Conservation (phyloP, 2,797 vertebrate genomes). For the Chanos chanos region DNA sequence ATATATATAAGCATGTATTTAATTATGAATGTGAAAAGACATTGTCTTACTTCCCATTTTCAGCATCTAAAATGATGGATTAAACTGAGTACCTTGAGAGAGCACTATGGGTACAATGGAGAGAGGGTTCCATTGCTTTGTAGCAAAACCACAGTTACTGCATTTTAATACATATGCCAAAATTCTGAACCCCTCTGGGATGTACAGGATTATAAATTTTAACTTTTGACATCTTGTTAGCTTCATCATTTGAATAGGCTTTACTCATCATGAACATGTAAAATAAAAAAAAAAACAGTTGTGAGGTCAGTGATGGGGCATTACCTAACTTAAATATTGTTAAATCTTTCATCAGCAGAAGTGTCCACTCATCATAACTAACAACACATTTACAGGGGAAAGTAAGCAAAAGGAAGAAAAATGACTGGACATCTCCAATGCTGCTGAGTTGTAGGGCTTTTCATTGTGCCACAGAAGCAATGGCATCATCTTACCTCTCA, state of each 20-base stretch:
- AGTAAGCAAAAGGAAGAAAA: conserved; percentile 43
- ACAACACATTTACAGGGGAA: conserved; percentile 31
- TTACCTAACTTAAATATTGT: conserved; percentile 15
- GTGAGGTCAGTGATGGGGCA: conserved; percentile 46
- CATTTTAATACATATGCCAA: conserved; percentile 4
- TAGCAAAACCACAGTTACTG: too few species aligned
- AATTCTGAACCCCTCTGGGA: conserved; percentile 2
- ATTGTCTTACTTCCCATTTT: too few species aligned
- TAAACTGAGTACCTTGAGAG: too few species aligned
- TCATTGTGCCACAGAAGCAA: conserved; percentile 47
- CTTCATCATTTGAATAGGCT: conserved; percentile 38
- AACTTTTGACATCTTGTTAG: conserved; percentile 8
- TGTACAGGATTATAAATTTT: not conserved
- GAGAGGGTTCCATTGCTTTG: too few species aligned
- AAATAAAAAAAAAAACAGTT: conserved; percentile 42
- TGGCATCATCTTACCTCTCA: conserved; percentile 65
- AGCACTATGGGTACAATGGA: too few species aligned
- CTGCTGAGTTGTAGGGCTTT: conserved; percentile 65
- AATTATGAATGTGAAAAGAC: too few species aligned
- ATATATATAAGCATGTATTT: too few species aligned
- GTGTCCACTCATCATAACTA: conserved; percentile 46
- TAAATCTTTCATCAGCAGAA: conserved; percentile 9
- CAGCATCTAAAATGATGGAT: too few species aligned
- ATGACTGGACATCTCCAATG: conserved; percentile 44
- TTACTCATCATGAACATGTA: conserved; percentile 45